These are phyloP conservation scores for Emydura subglobosa DNA, from an alignment of 2,113 vertebrate species.

Conservation along the genomic window DNA sequence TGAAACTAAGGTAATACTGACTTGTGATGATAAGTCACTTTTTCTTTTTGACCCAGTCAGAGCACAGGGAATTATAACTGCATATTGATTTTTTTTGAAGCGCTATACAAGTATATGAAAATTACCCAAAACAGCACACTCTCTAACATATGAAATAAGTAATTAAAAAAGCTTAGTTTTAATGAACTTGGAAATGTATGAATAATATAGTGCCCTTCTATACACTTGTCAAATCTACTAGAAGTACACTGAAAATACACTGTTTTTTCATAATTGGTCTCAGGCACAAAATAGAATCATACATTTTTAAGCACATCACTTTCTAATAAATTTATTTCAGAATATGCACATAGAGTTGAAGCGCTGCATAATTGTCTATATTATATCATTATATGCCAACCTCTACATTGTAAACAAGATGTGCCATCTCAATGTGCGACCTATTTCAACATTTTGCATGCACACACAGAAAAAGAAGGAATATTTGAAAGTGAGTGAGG, in stretches of 20 bases:
- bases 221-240: constrained; percentile 35
- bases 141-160: neutral
- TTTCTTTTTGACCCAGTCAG: neutral
- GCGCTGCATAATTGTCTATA: constrained; percentile 21
- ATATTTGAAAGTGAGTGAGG: constrained; percentile 16
- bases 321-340: constrained; percentile 65
- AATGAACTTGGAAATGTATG: neutral
- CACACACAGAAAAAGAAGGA: neutral
- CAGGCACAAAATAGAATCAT: constrained; percentile 58
- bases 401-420: constrained; percentile 39
- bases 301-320: constrained; percentile 51
- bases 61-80: neutral
- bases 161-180: neutral
- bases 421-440: neutral
- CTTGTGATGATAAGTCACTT: neutral
- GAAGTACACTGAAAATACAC: constrained; percentile 36
- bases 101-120: accelerated
- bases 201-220: neutral
- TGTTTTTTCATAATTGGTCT: constrained; percentile 40
- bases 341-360: constrained; percentile 26
- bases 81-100: neutral
- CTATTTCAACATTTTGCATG: neutral
- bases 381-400: constrained; percentile 28
- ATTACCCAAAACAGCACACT: neutral
- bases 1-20: neutral